phyloP scores from a whole-genome alignment of 2,113 vertebrate genomes.

The Benthochromis sp. region DNA sequence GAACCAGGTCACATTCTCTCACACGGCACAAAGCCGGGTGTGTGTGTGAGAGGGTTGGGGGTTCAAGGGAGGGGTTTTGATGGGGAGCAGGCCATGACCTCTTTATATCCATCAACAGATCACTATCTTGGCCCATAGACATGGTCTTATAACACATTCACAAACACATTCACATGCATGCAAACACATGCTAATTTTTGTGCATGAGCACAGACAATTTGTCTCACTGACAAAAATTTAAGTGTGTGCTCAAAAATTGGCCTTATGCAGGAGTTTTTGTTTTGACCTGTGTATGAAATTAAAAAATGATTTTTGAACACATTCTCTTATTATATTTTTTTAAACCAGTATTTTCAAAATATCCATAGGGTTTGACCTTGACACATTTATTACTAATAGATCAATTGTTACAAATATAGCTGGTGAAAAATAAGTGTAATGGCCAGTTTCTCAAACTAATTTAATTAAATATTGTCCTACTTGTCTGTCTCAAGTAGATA shows the following conservation, averaged over 20 bases:
- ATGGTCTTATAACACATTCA: conserved; percentile 42
- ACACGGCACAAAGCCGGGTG: conserved; percentile 71
- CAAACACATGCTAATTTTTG: conserved; percentile 37
- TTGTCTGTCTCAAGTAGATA: background rate
- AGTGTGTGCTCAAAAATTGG: background rate
- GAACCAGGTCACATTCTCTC: conserved; percentile 79
- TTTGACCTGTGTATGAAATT: background rate
- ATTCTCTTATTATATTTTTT: background rate
- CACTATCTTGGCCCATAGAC: conserved; percentile 65
- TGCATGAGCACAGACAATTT: background rate
- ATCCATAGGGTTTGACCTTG: background rate
- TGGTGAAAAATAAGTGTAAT: background rate
- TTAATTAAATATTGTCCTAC: background rate
- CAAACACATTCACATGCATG: conserved; percentile 30
- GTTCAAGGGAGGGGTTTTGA: conserved; percentile 60
- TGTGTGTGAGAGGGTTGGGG: conserved; percentile 59
- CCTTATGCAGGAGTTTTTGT: background rate
- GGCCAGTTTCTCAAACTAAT: background rate
- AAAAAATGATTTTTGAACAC: background rate
- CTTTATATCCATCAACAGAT: conserved; percentile 78
- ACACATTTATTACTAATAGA: background rate
- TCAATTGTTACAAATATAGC: background rate
- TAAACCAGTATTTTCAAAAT: background rate
- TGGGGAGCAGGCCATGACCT: conserved; percentile 74
- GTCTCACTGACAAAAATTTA: conserved; percentile 6